phyloP scores from a whole-genome alignment of 2,113 vertebrate genomes.

The Oxyura jamaicensis region DNA sequence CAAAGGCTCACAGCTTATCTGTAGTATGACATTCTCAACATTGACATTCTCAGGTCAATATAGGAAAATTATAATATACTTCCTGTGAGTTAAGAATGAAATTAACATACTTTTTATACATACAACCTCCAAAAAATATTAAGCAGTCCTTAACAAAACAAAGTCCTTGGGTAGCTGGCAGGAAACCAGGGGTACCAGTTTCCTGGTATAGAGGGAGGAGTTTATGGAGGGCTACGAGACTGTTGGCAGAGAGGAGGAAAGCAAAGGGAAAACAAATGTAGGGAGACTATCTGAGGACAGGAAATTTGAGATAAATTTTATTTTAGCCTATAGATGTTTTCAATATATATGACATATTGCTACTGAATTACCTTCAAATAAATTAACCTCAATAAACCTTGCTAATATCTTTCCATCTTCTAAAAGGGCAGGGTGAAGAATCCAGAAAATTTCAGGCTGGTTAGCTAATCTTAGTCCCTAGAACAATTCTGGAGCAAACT shows the following conservation, averaged over 20 bases:
- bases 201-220: background rate
- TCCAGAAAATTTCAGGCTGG: background rate
- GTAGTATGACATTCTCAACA: background rate
- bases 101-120: background rate
- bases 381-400: background rate
- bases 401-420: background rate
- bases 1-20: background rate
- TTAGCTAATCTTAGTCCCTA: background rate
- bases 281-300: background rate
- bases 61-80: slow-evolving; percentile 41
- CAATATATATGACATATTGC: background rate
- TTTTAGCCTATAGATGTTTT: background rate
- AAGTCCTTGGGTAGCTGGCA: background rate
- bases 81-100: slow-evolving; percentile 35
- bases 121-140: background rate
- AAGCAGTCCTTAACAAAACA: background rate
- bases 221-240: background rate
- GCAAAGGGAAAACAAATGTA: background rate
- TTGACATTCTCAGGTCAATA: slow-evolving; percentile 44
- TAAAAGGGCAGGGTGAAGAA: background rate
- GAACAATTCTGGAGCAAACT: background rate
- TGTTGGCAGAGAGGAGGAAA: background rate
- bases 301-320: background rate
- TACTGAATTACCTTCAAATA: background rate
- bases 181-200: accelerated